phyloP scores from a whole-genome alignment of 1,140 invertebrate genomes.

The Panagrolaimus sp. region DNA sequence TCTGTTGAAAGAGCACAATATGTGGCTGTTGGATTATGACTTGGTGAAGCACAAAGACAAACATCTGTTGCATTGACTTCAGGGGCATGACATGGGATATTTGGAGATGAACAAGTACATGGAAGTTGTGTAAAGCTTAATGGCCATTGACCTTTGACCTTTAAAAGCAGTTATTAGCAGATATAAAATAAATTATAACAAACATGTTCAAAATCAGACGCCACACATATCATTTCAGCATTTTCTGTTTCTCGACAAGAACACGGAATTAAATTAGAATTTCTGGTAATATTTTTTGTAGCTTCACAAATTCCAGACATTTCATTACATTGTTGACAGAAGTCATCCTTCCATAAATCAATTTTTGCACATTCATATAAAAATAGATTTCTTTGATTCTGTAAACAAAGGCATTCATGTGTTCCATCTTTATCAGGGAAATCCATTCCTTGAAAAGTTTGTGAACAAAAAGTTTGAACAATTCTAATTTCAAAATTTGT shows the following conservation, averaged over 20 bases:
- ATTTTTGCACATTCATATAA: background rate
- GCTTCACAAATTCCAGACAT: background rate
- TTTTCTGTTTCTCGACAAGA: background rate
- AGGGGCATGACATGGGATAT: background rate
- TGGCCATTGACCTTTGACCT: background rate
- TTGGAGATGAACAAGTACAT: background rate
- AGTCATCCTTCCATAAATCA: background rate
- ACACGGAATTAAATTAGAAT: background rate
- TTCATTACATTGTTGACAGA: background rate
- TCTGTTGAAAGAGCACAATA: background rate
- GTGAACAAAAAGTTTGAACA: background rate
- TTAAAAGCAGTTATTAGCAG: background rate
- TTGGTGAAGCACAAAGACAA: conserved; percentile 9
- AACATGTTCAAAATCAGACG: conserved; percentile 7
- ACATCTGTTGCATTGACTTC: background rate
- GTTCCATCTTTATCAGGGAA: background rate
- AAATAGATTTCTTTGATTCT: background rate
- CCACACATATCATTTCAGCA: background rate
- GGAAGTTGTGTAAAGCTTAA: background rate
- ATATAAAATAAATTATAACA: too few relatives aligned
- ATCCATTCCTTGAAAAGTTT: background rate
- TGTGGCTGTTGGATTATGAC: background rate
- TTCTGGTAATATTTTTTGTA: too few relatives aligned
- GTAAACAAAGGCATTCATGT: background rate
- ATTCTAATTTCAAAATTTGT: background rate